phyloP scores from a whole-genome alignment of 2,113 vertebrate species.

The Pseudolaguvia tuberculata region DNA sequence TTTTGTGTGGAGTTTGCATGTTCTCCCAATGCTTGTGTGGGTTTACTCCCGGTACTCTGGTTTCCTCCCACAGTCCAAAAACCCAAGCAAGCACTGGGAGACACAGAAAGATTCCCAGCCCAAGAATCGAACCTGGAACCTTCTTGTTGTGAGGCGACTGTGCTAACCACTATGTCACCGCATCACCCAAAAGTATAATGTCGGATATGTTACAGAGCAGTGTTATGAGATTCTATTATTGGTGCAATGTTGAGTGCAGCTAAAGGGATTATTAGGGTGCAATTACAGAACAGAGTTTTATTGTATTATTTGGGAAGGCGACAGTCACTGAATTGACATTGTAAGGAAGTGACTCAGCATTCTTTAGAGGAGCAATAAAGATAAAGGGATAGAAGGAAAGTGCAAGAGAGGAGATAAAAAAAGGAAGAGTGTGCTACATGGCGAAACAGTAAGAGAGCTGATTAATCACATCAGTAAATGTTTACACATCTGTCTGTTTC shows the following conservation, averaged over 20 bases:
- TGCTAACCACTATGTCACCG: too few species aligned
- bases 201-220: conserved; percentile 7
- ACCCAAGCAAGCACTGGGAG: not conserved
- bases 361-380: not conserved
- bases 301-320: conserved; percentile 1
- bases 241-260: too few species aligned
- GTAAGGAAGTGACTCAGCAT: conserved; percentile 35
- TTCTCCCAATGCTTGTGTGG: too few species aligned
- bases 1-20: too few species aligned
- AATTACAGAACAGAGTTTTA: conserved; percentile 3
- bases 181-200: not conserved
- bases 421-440: conserved; percentile 11
- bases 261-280: conserved; percentile 12
- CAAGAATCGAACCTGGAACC: too few species aligned
- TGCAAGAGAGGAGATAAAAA: not conserved
- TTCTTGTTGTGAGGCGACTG: too few species aligned
- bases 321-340: not conserved
- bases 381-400: not conserved
- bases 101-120: too few species aligned
- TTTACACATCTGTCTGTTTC: conserved; percentile 46
- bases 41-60: too few species aligned
- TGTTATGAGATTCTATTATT: too few species aligned
- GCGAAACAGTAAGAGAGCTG: conserved; percentile 19
- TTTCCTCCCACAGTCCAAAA: too few species aligned
- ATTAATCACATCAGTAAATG: conserved; percentile 44